A percentile compares a stretch with the other conserved stretches of the same genome.
Evolutionary conservation across 2,797 vertebrate genomes (phyloP).

Genomic region (Chloroceryle amazona): DNA sequence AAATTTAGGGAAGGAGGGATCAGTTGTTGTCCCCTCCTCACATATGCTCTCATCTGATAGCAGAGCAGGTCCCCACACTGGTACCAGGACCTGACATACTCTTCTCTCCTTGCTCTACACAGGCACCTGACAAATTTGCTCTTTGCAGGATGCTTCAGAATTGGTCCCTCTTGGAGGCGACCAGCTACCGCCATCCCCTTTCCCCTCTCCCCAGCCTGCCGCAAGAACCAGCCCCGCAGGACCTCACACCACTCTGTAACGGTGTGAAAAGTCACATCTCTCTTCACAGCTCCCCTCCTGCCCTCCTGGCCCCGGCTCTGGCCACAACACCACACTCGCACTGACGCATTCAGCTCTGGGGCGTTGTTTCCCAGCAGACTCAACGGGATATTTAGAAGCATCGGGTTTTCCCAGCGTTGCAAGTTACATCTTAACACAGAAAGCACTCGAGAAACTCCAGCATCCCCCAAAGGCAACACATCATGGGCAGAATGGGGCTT

Average conservation of each 20-base stretch:
- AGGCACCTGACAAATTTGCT: background rate
- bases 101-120: background rate
- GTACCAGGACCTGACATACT: rapidly evolving
- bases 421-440: background rate
- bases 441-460: background rate
- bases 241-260: rapidly evolving
- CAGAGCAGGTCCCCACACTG: background rate
- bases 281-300: background rate
- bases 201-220: background rate
- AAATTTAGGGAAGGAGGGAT: background rate
- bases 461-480: background rate
- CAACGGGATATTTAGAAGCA: background rate
- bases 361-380: background rate
- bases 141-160: background rate
- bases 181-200: background rate
- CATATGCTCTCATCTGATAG: rapidly evolving
- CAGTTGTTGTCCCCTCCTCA: background rate
- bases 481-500: background rate
- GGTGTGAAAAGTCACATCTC: background rate
- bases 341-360: background rate
- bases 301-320: background rate
- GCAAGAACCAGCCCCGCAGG: background rate
- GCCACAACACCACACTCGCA: background rate
- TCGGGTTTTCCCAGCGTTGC: background rate
- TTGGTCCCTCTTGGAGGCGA: background rate